phyloP scores from a whole-genome alignment of 1,140 invertebrate genomes.

The Lordiphosa mommai region DNA sequence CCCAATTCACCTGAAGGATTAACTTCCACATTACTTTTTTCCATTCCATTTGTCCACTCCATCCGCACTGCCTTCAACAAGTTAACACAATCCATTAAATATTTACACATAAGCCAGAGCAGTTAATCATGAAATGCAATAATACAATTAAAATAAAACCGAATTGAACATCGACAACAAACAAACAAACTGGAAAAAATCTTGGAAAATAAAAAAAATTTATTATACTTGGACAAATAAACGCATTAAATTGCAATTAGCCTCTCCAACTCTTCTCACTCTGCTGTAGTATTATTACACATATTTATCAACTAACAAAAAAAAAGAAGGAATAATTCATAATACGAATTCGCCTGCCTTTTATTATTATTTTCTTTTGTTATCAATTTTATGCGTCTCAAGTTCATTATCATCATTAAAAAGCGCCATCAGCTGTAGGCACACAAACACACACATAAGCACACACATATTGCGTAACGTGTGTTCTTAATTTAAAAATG shows the following conservation, averaged over 20 bases:
- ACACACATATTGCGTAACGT: slow-evolving; percentile 31
- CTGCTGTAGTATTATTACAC: slow-evolving; percentile 50
- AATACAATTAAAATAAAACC: slow-evolving; percentile 31
- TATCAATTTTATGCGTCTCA: slow-evolving; percentile 62
- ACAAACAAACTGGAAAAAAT: slow-evolving; percentile 4
- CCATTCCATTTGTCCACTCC: background rate
- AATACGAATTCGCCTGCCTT: slow-evolving; percentile 12
- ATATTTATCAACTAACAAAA: slow-evolving; percentile 44
- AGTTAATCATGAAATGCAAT: slow-evolving; percentile 47
- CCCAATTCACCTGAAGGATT: too few species aligned
- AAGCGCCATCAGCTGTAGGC: slow-evolving; percentile 32
- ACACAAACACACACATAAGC: slow-evolving; percentile 12
- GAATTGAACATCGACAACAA: slow-evolving; percentile 21
- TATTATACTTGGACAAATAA: slow-evolving; percentile 59
- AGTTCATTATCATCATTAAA: slow-evolving; percentile 76
- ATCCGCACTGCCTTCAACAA: background rate
- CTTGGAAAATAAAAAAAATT: slow-evolving; percentile 26
- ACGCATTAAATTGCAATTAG: slow-evolving; percentile 73
- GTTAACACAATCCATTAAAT: slow-evolving; percentile 12
- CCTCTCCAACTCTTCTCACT: slow-evolving; percentile 26
- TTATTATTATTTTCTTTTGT: slow-evolving; percentile 54
- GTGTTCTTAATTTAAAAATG: slow-evolving; percentile 40
- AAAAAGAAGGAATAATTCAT: slow-evolving; percentile 25
- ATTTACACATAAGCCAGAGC: slow-evolving; percentile 18
- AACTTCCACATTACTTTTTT: background rate